These are phyloP conservation scores for Biston stratarius DNA, from an alignment of 2,888 invertebrate species.

Conservation along the genomic window DNA sequence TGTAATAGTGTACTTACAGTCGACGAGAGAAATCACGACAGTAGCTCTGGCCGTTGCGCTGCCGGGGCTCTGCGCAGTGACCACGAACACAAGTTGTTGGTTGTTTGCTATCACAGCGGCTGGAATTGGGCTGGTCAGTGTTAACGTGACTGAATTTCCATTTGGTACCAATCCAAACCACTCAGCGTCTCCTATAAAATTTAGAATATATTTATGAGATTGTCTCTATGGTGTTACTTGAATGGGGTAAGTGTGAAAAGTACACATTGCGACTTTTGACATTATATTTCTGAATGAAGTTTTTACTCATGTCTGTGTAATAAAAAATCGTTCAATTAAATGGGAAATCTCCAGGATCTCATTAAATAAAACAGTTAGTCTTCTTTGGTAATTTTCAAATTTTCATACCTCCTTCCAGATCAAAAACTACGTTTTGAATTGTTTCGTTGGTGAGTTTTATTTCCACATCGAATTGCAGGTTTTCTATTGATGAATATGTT, in stretches of 20 bases:
- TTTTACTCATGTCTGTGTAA: no score
- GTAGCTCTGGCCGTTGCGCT: constrained; percentile 42
- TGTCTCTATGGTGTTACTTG: neutral
- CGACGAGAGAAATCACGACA: neutral
- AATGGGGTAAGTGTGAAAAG: neutral
- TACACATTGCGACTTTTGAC: no score
- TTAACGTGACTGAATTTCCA: constrained; percentile 39
- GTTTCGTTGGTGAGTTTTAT: constrained; percentile 37
- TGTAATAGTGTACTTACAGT: neutral
- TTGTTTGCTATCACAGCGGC: constrained; percentile 18
- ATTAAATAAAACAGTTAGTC: no score
- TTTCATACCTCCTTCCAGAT: constrained; percentile 38
- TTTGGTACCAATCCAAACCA: constrained; percentile 37
- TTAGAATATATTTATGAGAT: neutral
- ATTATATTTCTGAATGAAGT: no score
- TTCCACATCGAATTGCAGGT: constrained; percentile 33
- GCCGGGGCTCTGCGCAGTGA: constrained; percentile 40
- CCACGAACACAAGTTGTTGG: constrained; percentile 46
- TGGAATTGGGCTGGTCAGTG: constrained; percentile 29
- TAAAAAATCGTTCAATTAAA: no score
- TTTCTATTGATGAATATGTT: constrained; percentile 28
- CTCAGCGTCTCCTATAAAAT: constrained; percentile 32
- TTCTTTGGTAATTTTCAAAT: no score
- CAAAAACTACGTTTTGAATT: constrained; percentile 31
- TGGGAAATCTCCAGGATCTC: no score